A percentile compares a stretch with the other conserved stretches of the same genome.
These are phyloP conservation scores for Cataglyphis altisquamis DNA, from an alignment of 2,888 invertebrate species.

Conservation along the genomic window DNA sequence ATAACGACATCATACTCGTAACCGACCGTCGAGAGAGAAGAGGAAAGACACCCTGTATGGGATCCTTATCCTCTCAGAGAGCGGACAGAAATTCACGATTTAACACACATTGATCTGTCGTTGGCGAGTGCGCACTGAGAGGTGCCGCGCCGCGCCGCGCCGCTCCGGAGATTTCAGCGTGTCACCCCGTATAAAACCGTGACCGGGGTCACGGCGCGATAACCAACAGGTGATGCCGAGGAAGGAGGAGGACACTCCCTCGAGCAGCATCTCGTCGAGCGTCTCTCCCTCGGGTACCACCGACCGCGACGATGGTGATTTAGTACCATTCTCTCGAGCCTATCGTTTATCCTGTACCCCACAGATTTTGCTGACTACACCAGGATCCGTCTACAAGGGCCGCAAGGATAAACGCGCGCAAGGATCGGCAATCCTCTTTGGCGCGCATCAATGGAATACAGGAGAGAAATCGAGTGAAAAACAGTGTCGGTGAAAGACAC, in stretches of 20 bases:
- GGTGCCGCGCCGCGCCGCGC: conserved; percentile 19
- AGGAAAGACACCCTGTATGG: not conserved
- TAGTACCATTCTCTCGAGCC: conserved; percentile 56
- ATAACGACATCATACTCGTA: conserved; percentile 13
- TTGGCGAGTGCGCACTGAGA: conserved; percentile 77
- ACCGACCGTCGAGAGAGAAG: conserved; percentile 48
- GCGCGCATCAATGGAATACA: not conserved
- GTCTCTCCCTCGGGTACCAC: conserved; percentile 67
- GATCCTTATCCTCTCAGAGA: conserved; percentile 43
- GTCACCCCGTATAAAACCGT: conserved; percentile 73
- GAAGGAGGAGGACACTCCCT: conserved; percentile 82
- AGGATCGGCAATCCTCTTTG: conserved; percentile 1
- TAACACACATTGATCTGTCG: conserved; percentile 80
- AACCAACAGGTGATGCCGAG: conserved; percentile 85
- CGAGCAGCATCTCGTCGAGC: conserved; percentile 73
- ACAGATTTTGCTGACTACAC: conserved; percentile 19
- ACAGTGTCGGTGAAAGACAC: conserved; percentile 21
- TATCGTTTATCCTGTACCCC: conserved; percentile 7
- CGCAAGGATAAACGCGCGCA: not conserved
- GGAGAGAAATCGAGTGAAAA: conserved; percentile 14
- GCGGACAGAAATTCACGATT: conserved; percentile 72
- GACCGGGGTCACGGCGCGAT: conserved; percentile 79
- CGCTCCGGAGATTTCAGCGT: conserved; percentile 54
- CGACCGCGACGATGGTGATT: conserved; percentile 68
- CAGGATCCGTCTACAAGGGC: conserved; percentile 1